These are phyloP conservation scores for Microchrysa polita DNA, from an alignment of 2,888 invertebrate genomes.

Conservation along the genomic window DNA sequence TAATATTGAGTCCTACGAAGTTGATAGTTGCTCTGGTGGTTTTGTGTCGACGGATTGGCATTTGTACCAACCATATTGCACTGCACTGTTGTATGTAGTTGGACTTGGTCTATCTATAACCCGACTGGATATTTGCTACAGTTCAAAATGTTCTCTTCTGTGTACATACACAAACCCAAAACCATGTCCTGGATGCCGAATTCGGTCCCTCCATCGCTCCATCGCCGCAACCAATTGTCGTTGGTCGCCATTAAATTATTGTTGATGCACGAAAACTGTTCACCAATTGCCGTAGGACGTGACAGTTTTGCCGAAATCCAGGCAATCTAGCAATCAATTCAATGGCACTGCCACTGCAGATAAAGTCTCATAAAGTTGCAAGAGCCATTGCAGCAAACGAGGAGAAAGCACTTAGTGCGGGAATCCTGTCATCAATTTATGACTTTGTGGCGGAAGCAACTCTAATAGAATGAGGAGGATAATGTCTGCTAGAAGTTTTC, in stretches of 20 bases:
- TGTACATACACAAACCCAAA: too few species aligned
- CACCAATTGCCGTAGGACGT: conserved; percentile 39
- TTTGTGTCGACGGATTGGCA: neutral
- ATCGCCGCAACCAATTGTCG: conserved; percentile 13
- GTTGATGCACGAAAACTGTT: conserved; percentile 42
- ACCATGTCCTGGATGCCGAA: too few species aligned
- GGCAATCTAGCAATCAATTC: conserved; percentile 43
- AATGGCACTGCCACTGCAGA: conserved; percentile 42
- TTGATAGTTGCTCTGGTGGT: neutral
- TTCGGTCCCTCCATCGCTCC: too few species aligned
- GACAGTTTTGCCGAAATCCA: conserved; percentile 42
- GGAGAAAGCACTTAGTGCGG: conserved; percentile 42
- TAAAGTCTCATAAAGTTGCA: conserved; percentile 43
- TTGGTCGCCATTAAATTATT: conserved; percentile 40
- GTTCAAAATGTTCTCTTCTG: too few species aligned
- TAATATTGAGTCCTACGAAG: conserved; percentile 32
- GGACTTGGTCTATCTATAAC: too few species aligned
- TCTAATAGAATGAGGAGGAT: conserved; percentile 41
- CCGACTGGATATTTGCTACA: too few species aligned
- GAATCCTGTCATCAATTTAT: conserved; percentile 42
- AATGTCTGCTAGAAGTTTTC: conserved; percentile 38
- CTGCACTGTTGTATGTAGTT: too few species aligned
- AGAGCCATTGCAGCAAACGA: conserved; percentile 43
- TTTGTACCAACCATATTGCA: conserved; percentile 4
- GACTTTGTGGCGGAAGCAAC: conserved; percentile 41